phyloP scores from a whole-genome alignment of 1,140 invertebrate species.

The Cephus cinctus region DNA sequence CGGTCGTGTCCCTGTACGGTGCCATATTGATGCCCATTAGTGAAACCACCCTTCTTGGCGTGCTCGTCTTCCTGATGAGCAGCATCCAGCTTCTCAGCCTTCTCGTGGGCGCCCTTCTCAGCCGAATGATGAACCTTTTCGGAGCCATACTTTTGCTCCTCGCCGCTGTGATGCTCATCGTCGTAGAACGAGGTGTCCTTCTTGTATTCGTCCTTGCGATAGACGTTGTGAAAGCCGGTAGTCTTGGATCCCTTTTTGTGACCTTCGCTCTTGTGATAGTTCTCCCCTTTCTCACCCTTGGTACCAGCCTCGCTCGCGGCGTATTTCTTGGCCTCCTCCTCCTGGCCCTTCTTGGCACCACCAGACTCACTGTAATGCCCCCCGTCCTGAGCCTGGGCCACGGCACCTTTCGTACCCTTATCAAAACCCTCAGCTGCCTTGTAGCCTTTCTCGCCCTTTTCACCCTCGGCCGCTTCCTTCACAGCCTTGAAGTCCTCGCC shows the following conservation, averaged over 20 bases:
- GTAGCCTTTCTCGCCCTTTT: conserved; percentile 56
- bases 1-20: conserved; percentile 67
- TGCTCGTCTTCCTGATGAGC: conserved; percentile 63
- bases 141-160: conserved; percentile 62
- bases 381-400: conserved; percentile 53
- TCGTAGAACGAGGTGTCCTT: conserved; percentile 71
- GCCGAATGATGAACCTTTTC: conserved; percentile 62
- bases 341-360: conserved; percentile 58
- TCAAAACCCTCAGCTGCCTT: conserved; percentile 57
- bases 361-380: conserved; percentile 57
- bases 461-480: conserved; percentile 20
- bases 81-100: conserved; percentile 64
- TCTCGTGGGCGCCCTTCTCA: conserved; percentile 62
- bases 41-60: conserved; percentile 63
- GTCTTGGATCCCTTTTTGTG: conserved; percentile 65
- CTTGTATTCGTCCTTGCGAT: conserved; percentile 69
- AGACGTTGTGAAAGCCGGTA: conserved; percentile 68
- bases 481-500: conserved; percentile 17
- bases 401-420: conserved; percentile 59
- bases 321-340: conserved; percentile 53
- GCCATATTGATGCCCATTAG: conserved; percentile 62
- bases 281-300: conserved; percentile 53
- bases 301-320: conserved; percentile 54
- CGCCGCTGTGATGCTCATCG: conserved; percentile 60
- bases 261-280: conserved; percentile 60